A percentile compares a stretch with the other conserved stretches of the same genome.
Conservation (phyloP, 2,888 invertebrate genomes). For the Anaspis maculata region DNA sequence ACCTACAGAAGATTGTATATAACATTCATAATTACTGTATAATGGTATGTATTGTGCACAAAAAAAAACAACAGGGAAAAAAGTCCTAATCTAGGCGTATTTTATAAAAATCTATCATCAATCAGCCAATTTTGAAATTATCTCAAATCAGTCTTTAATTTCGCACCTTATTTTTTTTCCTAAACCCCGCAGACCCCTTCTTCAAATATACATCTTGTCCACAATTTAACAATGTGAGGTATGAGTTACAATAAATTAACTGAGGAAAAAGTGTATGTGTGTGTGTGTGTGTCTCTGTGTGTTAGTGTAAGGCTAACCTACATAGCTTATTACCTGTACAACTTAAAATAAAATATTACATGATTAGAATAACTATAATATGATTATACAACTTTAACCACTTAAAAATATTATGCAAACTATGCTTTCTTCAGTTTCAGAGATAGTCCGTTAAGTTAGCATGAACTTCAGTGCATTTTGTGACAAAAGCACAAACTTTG, state of each 20-base stretch:
- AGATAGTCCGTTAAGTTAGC: too few species aligned
- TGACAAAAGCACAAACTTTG: too few species aligned
- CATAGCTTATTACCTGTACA: too few species aligned
- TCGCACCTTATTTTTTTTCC: slow-evolving; percentile 18
- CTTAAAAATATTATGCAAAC: slow-evolving; percentile 24
- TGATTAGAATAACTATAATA: slow-evolving; percentile 15
- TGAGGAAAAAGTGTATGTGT: slow-evolving; percentile 11
- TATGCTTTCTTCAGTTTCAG: too few species aligned
- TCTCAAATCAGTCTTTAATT: slow-evolving; percentile 23
- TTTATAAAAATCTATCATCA: neutral
- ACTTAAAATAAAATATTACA: slow-evolving; percentile 21
- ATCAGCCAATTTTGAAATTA: neutral
- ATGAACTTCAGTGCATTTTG: too few species aligned
- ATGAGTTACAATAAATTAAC: slow-evolving; percentile 11
- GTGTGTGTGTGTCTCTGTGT: too few species aligned
- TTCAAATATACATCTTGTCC: slow-evolving; percentile 3
- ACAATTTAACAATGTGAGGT: slow-evolving; percentile 7
- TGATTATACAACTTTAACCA: slow-evolving; percentile 19
- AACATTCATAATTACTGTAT: slow-evolving; percentile 20
- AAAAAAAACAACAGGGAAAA: too few species aligned
- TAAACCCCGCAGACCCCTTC: slow-evolving; percentile 1
- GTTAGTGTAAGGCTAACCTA: too few species aligned
- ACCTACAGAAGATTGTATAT: slow-evolving; percentile 17
- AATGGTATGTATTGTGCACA: slow-evolving; percentile 16
- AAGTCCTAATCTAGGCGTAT: neutral